These are phyloP conservation scores for Cantharis flavilabris DNA, from an alignment of 2,888 invertebrate genomes.

Conservation along the genomic window DNA sequence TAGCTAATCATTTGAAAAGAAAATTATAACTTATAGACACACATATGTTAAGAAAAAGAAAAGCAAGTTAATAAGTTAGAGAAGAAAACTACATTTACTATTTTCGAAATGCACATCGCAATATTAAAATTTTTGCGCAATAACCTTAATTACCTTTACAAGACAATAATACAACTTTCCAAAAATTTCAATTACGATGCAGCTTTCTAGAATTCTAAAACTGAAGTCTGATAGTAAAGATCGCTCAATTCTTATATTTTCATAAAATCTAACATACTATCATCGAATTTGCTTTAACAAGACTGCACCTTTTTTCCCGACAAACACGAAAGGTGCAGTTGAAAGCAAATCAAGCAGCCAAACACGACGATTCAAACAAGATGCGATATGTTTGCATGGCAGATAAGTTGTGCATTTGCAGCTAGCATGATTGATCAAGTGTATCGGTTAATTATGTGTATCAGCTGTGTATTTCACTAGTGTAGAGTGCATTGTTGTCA, in stretches of 20 bases:
- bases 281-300: background rate
- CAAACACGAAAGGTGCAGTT: constrained; percentile 20
- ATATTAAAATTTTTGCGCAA: background rate
- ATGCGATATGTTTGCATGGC: constrained; percentile 27
- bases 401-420: constrained; percentile 30
- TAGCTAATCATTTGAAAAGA: background rate
- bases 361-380: constrained; percentile 27
- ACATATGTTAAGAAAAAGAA: background rate
- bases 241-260: background rate
- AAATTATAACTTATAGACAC: background rate
- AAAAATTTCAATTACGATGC: background rate
- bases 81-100: background rate
- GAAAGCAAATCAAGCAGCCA: constrained; percentile 28
- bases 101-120: background rate
- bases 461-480: constrained; percentile 21
- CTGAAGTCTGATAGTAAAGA: background rate
- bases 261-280: background rate
- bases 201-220: background rate
- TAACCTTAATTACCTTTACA: background rate
- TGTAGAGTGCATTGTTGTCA: constrained; percentile 21
- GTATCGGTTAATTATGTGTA: constrained; percentile 31
- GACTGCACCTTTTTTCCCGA: constrained; percentile 21
- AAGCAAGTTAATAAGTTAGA: background rate
- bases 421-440: constrained; percentile 21
- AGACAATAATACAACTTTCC: background rate